Conservation (phyloP, 2,113 vertebrate genomes). For the Psilopogon haemacephalus region DNA sequence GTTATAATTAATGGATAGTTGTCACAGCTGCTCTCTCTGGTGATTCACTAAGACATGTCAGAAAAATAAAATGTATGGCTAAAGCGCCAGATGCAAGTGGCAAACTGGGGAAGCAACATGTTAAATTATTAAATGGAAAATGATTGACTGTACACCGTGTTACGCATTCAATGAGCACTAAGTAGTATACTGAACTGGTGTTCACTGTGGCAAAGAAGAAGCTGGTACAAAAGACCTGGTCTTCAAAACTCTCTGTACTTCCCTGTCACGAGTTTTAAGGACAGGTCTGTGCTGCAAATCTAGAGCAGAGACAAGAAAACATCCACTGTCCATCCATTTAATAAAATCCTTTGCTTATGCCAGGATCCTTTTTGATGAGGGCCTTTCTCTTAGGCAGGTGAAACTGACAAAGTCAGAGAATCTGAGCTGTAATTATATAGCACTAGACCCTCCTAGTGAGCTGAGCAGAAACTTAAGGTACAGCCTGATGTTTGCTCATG, state of each 20-base stretch:
- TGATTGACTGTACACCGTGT: neutral
- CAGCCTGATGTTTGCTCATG: neutral
- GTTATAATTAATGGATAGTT: conserved; percentile 30
- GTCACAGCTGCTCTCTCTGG: conserved; percentile 27
- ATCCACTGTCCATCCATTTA: neutral
- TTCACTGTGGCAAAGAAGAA: neutral
- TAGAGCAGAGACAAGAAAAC: neutral
- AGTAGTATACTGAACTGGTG: neutral
- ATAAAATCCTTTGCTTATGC: neutral
- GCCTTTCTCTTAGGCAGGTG: neutral
- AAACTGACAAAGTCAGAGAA: neutral
- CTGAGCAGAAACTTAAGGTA: neutral
- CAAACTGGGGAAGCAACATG: conserved; percentile 1
- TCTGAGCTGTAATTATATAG: neutral
- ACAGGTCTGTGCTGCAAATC: neutral
- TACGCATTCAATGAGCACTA: neutral
- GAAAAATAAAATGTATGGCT: conserved; percentile 39
- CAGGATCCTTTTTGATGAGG: neutral
- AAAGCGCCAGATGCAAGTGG: conserved; percentile 30
- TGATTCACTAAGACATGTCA: neutral
- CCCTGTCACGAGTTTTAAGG: neutral
- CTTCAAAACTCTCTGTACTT: neutral
- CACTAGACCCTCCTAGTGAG: neutral
- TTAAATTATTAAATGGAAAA: conserved; percentile 39
- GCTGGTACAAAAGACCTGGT: neutral